Conservation (phyloP, 2,113 vertebrate genomes). For the Festucalex cinctus region DNA sequence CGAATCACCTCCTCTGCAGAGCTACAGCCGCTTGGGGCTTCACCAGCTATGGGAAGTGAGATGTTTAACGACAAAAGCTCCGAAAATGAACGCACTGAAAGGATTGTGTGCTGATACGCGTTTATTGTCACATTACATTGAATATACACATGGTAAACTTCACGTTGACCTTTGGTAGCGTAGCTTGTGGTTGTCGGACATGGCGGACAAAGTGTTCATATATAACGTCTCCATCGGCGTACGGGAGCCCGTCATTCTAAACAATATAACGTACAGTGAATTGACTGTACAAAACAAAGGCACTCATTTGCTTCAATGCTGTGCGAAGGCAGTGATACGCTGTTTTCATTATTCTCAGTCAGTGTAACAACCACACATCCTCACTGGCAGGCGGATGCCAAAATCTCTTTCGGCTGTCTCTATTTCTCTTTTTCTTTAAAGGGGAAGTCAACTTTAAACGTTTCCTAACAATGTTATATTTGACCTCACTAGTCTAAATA, state of each 20-base stretch:
- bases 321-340: conserved; percentile 66
- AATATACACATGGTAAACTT: conserved; percentile 72
- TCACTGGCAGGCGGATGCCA: not conserved
- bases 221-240: not conserved
- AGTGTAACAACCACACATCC: conserved; percentile 13
- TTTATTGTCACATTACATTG: conserved; percentile 68
- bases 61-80: conserved; percentile 5
- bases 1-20: conserved; percentile 26
- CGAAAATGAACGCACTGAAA: conserved; percentile 1
- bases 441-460: not conserved
- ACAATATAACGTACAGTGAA: conserved; percentile 16
- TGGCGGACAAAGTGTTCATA: conserved; percentile 6
- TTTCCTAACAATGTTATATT: no score
- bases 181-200: conserved; percentile 58
- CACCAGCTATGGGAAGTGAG: not conserved
- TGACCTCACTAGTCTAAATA: no score
- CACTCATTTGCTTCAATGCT: conserved; percentile 37
- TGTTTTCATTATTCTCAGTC: conserved; percentile 25
- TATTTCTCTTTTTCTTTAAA: not conserved
- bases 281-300: conserved; percentile 33
- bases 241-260: conserved; percentile 25
- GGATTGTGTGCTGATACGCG: conserved; percentile 33
- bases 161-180: conserved; percentile 77
- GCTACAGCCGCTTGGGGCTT: conserved; percentile 12
- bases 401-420: not conserved